Evolutionary conservation across 2,888 invertebrate species (phyloP).

Genomic region (Epistrophella euchroma): DNA sequence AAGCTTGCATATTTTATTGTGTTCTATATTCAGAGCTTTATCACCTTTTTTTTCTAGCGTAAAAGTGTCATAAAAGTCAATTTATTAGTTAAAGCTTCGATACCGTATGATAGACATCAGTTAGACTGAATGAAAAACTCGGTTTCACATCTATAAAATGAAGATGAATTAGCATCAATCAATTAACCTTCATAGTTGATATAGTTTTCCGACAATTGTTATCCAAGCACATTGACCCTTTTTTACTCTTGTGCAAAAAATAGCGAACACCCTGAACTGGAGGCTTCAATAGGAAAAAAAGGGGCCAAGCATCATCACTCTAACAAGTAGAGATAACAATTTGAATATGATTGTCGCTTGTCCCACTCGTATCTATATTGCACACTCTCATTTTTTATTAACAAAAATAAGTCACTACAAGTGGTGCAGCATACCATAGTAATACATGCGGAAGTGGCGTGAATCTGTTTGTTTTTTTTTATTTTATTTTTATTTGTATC

Average conservation of each 20-base stretch:
- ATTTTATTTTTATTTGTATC: background rate
- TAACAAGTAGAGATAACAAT: background rate
- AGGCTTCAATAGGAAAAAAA: background rate
- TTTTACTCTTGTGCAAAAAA: background rate
- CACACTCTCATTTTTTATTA: conserved; percentile 22
- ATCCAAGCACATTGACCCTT: conserved; percentile 1
- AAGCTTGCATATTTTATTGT: too few relatives aligned
- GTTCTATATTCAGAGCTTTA: too few relatives aligned
- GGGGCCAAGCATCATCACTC: conserved; percentile 9
- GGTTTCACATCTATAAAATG: background rate
- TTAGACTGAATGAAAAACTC: background rate
- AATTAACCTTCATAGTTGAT: background rate
- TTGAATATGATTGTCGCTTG: background rate
- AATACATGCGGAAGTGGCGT: conserved; percentile 9
- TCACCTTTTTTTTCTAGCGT: too few relatives aligned
- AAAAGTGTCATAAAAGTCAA: too few relatives aligned
- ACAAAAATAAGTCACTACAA: conserved; percentile 15
- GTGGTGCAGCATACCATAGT: background rate
- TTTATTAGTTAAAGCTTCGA: background rate
- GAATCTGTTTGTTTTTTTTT: background rate
- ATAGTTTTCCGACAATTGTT: conserved; percentile 3
- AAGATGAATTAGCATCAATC: background rate
- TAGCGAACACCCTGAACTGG: background rate
- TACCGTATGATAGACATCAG: background rate
- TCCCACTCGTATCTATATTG: background rate